phyloP scores from a whole-genome alignment of 2,888 invertebrate species.

The Orchestes rusci region DNA sequence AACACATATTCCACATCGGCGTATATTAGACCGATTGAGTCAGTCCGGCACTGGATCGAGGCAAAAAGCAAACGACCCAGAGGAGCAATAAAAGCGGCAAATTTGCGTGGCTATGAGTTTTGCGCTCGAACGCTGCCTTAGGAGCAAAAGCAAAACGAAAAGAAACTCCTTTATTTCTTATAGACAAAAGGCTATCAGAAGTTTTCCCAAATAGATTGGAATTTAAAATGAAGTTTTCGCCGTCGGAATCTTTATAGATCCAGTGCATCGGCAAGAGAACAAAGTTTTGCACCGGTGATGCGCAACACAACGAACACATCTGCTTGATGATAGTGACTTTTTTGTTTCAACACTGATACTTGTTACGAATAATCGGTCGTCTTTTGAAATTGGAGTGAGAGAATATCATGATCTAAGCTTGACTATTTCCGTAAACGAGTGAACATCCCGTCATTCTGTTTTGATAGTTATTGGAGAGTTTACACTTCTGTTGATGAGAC shows the following conservation, averaged over 20 bases:
- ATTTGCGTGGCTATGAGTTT: constrained; percentile 25
- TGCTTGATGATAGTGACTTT: constrained; percentile 4
- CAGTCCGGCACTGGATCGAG: too few relatives aligned
- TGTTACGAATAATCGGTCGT: too few relatives aligned
- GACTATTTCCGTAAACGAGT: too few relatives aligned
- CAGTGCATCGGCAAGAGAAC: constrained; percentile 2
- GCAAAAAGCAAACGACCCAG: too few relatives aligned
- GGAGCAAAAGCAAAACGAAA: constrained; percentile 13
- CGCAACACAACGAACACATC: constrained; percentile 12
- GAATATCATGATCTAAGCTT: too few relatives aligned
- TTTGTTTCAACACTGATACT: too few relatives aligned
- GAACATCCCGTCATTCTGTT: too few relatives aligned
- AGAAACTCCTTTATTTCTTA: constrained; percentile 31
- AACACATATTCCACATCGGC: too few relatives aligned
- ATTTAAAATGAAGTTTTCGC: constrained; percentile 35
- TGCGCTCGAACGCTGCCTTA: constrained; percentile 12
- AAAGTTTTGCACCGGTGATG: constrained; percentile 18
- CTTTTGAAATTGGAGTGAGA: too few relatives aligned
- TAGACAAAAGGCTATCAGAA: constrained; percentile 35
- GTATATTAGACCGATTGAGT: too few relatives aligned
- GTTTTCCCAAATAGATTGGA: constrained; percentile 35
- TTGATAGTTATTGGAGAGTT: too few relatives aligned
- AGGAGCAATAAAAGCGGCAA: constrained; percentile 23
- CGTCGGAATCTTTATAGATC: constrained; percentile 19
- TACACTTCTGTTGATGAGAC: too few relatives aligned